Percentiles rank a stretch among this genome's conserved stretches.
These are phyloP conservation scores for Drosophila setifemur DNA, from an alignment of 1,140 invertebrate species.

Conservation along the genomic window DNA sequence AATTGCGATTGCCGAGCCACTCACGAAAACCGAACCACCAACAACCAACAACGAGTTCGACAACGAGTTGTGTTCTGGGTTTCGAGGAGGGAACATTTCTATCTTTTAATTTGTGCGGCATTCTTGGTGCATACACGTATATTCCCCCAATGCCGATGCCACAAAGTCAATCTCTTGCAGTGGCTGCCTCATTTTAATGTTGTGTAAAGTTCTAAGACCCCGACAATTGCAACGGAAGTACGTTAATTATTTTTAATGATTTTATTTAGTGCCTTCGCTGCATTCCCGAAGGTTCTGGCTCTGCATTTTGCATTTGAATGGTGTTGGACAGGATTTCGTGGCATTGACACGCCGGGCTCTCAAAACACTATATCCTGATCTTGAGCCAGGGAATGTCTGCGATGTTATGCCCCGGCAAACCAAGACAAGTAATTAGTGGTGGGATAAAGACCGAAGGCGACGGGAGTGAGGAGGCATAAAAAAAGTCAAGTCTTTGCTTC, in stretches of 20 bases:
- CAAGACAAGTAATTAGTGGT: slow-evolving; percentile 42
- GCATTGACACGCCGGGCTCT: slow-evolving; percentile 25
- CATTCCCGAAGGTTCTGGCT: not conserved
- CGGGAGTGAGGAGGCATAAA: slow-evolving; percentile 24
- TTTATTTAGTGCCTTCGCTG: slow-evolving; percentile 61
- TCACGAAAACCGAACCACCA: slow-evolving; percentile 45
- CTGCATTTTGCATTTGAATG: slow-evolving; percentile 32
- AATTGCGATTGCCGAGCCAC: slow-evolving; percentile 68
- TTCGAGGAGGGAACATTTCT: slow-evolving; percentile 28
- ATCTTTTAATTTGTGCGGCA: slow-evolving; percentile 79
- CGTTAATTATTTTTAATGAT: slow-evolving; percentile 81
- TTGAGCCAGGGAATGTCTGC: slow-evolving; percentile 22
- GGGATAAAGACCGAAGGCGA: slow-evolving; percentile 2
- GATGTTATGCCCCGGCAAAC: slow-evolving; percentile 13
- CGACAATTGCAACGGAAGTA: slow-evolving; percentile 66
- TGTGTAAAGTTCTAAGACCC: slow-evolving; percentile 74
- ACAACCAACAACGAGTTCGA: slow-evolving; percentile 37
- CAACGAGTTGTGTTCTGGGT: slow-evolving; percentile 34
- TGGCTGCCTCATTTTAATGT: slow-evolving; percentile 66
- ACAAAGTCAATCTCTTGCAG: not conserved
- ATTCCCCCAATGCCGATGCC: not conserved
- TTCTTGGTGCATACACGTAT: slow-evolving; percentile 30
- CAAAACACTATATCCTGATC: slow-evolving; percentile 36
- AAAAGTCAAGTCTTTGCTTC: slow-evolving; percentile 43
- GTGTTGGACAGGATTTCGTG: slow-evolving; percentile 13